Evolutionary conservation across 2,888 invertebrate genomes (phyloP).

Genomic region (Xestia rhomboidea): DNA sequence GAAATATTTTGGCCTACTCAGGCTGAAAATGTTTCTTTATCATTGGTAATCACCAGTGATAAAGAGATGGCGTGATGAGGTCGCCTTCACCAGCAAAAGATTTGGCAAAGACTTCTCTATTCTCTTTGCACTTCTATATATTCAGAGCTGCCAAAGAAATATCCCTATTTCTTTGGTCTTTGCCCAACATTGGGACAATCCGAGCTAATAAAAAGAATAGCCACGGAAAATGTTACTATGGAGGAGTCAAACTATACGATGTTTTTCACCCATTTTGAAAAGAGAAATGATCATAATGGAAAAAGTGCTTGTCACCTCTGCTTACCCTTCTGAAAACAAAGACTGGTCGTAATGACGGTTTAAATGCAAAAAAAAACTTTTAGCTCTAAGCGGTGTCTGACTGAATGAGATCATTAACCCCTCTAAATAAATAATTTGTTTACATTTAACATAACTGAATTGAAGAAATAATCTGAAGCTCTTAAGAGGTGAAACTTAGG

Average conservation of each 20-base stretch:
- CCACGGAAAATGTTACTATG: neutral
- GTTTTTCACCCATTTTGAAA: neutral
- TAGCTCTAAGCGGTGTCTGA: neutral
- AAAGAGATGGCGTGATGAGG: neutral
- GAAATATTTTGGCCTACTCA: neutral
- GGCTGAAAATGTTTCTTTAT: too few species aligned
- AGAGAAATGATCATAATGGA: neutral
- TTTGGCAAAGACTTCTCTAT: neutral
- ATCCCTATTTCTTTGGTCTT: too few species aligned
- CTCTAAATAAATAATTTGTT: constrained; percentile 21
- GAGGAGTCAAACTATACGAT: neutral
- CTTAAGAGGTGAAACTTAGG: constrained; percentile 26
- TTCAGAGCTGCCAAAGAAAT: neutral
- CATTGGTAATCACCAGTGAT: neutral
- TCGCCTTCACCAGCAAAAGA: neutral
- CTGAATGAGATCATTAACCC: neutral
- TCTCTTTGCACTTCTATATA: neutral
- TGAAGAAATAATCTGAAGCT: constrained; percentile 16
- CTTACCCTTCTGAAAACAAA: constrained; percentile 7
- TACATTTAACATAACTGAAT: constrained; percentile 14
- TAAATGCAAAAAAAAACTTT: constrained; percentile 9
- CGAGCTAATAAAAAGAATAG: neutral
- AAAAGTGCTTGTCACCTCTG: neutral
- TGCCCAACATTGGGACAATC: neutral
- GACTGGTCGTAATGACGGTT: neutral